Percentiles rank a stretch among this genome's conserved stretches.
phyloP scores from a whole-genome alignment of 2,888 invertebrate genomes.

The Caenorhabditis auriculariae region DNA sequence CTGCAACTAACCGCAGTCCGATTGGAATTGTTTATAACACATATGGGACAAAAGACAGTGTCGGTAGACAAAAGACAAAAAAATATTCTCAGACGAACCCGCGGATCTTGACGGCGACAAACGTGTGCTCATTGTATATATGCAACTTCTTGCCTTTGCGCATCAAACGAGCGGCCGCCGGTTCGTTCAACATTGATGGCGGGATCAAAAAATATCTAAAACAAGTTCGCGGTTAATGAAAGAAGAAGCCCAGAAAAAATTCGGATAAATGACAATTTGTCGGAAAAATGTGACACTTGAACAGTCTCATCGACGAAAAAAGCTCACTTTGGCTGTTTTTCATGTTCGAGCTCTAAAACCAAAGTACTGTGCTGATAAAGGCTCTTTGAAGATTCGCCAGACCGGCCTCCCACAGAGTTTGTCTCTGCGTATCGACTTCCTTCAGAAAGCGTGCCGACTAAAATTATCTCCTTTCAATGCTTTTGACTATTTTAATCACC shows the following conservation, averaged over 20 bases:
- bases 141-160: slow-evolving; percentile 62
- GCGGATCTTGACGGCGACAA: slow-evolving; percentile 62
- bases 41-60: not conserved
- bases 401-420: slow-evolving; percentile 45
- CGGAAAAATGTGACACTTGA: too few species aligned
- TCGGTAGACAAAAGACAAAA: not conserved
- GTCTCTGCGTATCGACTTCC: slow-evolving; percentile 36
- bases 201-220: slow-evolving; percentile 61
- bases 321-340: slow-evolving; percentile 45
- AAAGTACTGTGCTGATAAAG: slow-evolving; percentile 55
- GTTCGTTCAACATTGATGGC: slow-evolving; percentile 48
- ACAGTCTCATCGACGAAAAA: too few species aligned
- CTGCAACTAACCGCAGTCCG: slow-evolving; percentile 51
- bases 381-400: slow-evolving; percentile 49
- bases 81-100: slow-evolving; percentile 50
- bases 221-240: not conserved
- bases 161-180: slow-evolving; percentile 53
- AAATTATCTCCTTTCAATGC: too few species aligned
- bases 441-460: not conserved
- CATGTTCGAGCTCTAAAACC: slow-evolving; percentile 48
- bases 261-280: too few species aligned
- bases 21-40: not conserved
- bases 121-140: slow-evolving; percentile 63
- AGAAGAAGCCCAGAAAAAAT: too few species aligned
- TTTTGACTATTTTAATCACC: slow-evolving; percentile 10